Percentiles rank a stretch among this genome's conserved stretches.
phyloP scores from a whole-genome alignment of 2,888 invertebrate species.

The Eupithecia inturbata region DNA sequence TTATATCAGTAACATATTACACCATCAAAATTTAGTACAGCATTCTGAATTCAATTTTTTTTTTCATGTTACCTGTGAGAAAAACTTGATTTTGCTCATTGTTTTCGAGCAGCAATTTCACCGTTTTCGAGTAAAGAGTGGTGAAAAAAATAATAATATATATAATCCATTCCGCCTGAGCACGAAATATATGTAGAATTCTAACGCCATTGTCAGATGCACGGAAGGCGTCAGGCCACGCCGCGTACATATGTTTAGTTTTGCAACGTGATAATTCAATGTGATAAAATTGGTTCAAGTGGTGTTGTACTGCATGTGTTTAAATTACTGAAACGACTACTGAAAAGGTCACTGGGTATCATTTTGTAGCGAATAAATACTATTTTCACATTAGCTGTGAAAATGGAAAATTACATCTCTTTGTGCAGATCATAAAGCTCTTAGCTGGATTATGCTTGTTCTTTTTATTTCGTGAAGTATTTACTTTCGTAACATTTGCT shows the following conservation, averaged over 20 bases:
- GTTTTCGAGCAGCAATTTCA: too few relatives aligned
- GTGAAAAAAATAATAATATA: too few relatives aligned
- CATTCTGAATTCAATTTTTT: too few relatives aligned
- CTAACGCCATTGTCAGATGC: too few relatives aligned
- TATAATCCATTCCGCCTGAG: too few relatives aligned
- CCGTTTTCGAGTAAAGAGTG: too few relatives aligned
- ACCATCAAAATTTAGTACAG: too few relatives aligned
- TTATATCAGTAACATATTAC: too few relatives aligned
- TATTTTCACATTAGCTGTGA: conserved; percentile 33
- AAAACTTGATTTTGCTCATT: too few relatives aligned
- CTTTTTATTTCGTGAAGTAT: background rate
- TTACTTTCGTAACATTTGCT: background rate
- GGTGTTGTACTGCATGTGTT: conserved; percentile 28
- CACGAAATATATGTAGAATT: too few relatives aligned
- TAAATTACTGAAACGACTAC: conserved; percentile 35
- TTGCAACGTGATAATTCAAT: background rate
- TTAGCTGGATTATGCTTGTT: conserved; percentile 7
- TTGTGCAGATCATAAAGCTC: conserved; percentile 2
- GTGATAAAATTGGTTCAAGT: background rate
- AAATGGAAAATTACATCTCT: conserved; percentile 15
- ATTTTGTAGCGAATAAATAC: conserved; percentile 21
- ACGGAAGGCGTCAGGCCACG: background rate
- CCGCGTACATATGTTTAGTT: too few relatives aligned
- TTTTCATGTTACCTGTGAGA: too few relatives aligned
- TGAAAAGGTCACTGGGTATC: conserved; percentile 31